Conservation (phyloP, 2,888 invertebrate species). For the Sinotaia quadrata region DNA sequence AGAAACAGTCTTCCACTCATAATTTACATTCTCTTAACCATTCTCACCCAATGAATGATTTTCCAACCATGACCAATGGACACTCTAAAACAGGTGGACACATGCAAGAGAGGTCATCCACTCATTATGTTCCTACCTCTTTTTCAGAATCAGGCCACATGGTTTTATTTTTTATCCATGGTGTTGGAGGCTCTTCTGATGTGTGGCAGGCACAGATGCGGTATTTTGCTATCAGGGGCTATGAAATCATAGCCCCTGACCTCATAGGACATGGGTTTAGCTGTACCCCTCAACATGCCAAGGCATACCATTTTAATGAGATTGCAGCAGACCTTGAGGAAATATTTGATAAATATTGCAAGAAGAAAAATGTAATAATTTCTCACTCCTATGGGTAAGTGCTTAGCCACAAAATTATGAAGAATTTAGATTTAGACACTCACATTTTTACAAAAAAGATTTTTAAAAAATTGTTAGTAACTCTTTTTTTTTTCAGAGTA, state of each 20-base stretch:
- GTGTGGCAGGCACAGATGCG: conserved; percentile 78
- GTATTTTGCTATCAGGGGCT: conserved; percentile 76
- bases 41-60: neutral
- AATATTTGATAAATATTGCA: conserved; percentile 78
- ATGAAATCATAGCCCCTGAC: conserved; percentile 80
- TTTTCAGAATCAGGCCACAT: conserved; percentile 36
- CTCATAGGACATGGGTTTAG: conserved; percentile 81
- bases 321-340: conserved; percentile 77
- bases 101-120: neutral
- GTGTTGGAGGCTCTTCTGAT: conserved; percentile 80
- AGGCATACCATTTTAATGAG: conserved; percentile 77
- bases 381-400: conserved; percentile 82
- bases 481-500: no score
- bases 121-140: conserved; percentile 3
- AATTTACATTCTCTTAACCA: no score
- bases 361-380: conserved; percentile 77
- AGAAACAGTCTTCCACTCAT: no score
- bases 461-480: no score
- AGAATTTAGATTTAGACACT: no score
- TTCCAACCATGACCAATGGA: neutral
- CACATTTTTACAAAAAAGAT: no score
- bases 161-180: conserved; percentile 78
- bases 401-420: no score
- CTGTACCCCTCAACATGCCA: conserved; percentile 76
- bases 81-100: neutral